phyloP scores from a whole-genome alignment of 1,140 invertebrate genomes.

The Tetramorium alpestre region DNA sequence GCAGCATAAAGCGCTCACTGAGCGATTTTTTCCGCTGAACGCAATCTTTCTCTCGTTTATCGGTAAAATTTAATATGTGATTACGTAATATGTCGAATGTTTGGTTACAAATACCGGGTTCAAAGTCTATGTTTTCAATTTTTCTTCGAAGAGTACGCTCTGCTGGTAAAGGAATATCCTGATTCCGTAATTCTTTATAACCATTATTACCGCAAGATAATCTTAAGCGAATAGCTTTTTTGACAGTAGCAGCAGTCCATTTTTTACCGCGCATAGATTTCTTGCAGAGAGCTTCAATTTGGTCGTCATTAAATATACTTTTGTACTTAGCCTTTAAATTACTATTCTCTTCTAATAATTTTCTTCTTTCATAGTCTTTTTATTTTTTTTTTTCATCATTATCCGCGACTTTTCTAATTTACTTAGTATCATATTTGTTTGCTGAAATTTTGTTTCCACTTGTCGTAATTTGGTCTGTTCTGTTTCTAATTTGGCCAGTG shows the following conservation, averaged over 20 bases:
- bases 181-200: neutral
- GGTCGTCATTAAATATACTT: neutral
- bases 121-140: neutral
- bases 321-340: neutral
- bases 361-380: neutral
- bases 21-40: too few species aligned
- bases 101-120: neutral
- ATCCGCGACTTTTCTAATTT: neutral
- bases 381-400: neutral
- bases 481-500: neutral
- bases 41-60: neutral
- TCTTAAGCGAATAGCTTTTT: neutral
- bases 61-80: neutral
- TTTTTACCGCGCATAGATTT: neutral
- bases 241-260: neutral
- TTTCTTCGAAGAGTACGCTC: neutral
- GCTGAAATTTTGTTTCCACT: neutral
- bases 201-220: neutral
- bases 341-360: neutral
- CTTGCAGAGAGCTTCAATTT: neutral
- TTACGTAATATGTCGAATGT: neutral
- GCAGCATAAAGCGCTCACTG: too few species aligned
- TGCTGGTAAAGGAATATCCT: constrained; percentile 4
- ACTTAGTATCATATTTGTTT: neutral
- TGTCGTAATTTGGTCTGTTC: neutral